Base-by-base conservation (phyloP, 2,797 vertebrate genomes). In the Scomberomorus guttatus region DNA sequence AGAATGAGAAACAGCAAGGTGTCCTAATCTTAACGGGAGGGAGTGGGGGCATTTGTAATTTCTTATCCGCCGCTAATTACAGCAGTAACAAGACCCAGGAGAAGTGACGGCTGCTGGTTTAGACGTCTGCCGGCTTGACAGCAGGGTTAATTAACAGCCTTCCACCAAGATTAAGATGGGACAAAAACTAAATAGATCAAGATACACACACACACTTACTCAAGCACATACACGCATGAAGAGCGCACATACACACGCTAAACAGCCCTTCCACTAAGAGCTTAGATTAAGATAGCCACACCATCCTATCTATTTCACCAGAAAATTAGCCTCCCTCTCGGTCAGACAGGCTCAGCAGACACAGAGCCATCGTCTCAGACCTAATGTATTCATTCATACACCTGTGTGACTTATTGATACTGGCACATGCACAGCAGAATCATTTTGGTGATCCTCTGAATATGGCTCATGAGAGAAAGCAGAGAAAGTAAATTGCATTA, bases 121-220 rank as follows among this genome's bases (percentile, higher is more conserved):
- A 90, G 92, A 90, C 80, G 87, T 88, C 89, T 89, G 88, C 74
- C 25, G 75, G 62, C 79, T 90, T 94, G 94, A 95, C 93, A 92
- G 94, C 87, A 67, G 88, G 93, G 93, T 93, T 95, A 95, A 96
- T 96, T 95, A 95, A 94, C 86, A 92, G 90, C 90, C 90, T 92
- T 92, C 93, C 87, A 85, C 89, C 83, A 89, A 93, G 91, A 95
- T 94, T 94, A 95, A 94, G 91, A 93, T 81, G 84, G 89, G 76
- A 90, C 84, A 56, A 91, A 91, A 91, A 89, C 87, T 63, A 86
- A 92, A 92, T 84, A 90, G 77, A 91, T 87, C 74, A 85, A 87
- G 72, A 85, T 72, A 29, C 80, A 78, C 55, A 34, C 32, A 75
- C 14, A 8, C 57, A 48, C 37, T 5, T 14, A 59, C 46, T 13